Conservation (phyloP, 2,888 invertebrate genomes). For the Rhagonycha lutea region DNA sequence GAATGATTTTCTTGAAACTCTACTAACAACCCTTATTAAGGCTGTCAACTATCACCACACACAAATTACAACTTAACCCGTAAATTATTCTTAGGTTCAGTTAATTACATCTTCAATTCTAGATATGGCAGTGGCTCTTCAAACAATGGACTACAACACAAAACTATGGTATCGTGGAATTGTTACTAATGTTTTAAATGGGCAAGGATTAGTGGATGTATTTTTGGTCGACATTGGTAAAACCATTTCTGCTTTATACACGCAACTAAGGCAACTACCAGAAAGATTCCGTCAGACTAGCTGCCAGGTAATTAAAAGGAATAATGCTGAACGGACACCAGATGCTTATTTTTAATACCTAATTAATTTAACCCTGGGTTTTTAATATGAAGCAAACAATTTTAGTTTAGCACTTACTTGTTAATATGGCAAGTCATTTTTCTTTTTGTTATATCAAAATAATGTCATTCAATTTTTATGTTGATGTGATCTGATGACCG, state of each 20-base stretch:
- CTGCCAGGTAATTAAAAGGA: constrained; percentile 39
- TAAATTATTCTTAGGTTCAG: background rate
- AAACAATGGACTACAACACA: constrained; percentile 44
- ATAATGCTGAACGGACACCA: background rate
- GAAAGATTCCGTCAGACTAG: constrained; percentile 44
- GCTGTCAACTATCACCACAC: too few relatives aligned
- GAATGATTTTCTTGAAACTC: too few relatives aligned
- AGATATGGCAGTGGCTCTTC: constrained; percentile 62
- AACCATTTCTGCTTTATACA: constrained; percentile 56
- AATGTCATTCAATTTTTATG: too few relatives aligned
- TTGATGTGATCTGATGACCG: too few relatives aligned
- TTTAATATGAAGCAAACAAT: too few relatives aligned
- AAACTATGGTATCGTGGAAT: constrained; percentile 65
- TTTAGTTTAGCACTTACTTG: too few relatives aligned
- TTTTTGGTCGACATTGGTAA: constrained; percentile 69
- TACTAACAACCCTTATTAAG: too few relatives aligned
- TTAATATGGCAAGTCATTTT: too few relatives aligned
- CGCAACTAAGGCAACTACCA: constrained; percentile 58
- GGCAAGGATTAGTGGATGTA: constrained; percentile 59
- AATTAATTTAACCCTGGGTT: too few relatives aligned
- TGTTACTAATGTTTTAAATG: constrained; percentile 55
- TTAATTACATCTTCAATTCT: constrained; percentile 23
- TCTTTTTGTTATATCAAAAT: too few relatives aligned
- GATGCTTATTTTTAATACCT: too few relatives aligned
- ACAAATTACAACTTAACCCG: too few relatives aligned